Conservation (phyloP, 2,113 vertebrate genomes). For the Agapornis roseicollis region DNA sequence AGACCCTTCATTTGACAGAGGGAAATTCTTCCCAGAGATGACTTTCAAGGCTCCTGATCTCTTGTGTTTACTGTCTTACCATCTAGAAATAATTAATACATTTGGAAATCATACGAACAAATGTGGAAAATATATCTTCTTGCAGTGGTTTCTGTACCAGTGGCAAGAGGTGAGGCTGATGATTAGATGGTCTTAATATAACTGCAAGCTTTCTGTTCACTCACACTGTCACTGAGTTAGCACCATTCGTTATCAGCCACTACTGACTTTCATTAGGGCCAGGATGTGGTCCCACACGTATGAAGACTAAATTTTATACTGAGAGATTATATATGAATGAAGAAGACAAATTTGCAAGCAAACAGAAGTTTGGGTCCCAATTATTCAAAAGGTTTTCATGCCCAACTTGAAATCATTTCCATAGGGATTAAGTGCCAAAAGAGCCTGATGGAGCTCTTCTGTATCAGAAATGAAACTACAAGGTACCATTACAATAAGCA, state of each 20-base stretch:
- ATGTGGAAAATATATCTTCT: neutral
- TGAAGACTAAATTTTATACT: neutral
- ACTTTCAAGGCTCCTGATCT: neutral
- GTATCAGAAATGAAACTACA: neutral
- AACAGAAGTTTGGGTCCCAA: neutral
- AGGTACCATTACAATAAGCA: neutral
- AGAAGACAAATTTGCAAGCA: neutral
- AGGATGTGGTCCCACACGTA: neutral
- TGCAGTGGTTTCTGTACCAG: neutral
- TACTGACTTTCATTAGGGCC: neutral
- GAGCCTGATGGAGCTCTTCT: neutral
- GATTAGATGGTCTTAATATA: neutral
- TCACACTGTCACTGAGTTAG: neutral
- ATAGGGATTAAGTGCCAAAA: neutral
- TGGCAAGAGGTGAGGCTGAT: neutral
- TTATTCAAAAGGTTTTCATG: neutral
- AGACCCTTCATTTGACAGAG: neutral
- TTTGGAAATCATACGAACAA: neutral
- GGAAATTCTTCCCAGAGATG: neutral
- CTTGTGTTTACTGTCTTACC: neutral
- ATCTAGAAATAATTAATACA: neutral
- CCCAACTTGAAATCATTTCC: neutral
- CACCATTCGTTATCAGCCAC: neutral
- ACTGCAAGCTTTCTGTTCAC: neutral
- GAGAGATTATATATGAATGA: neutral